Evolutionary conservation across 1,140 invertebrate species (phyloP).

Genomic region (Drosophila equinoxialis): DNA sequence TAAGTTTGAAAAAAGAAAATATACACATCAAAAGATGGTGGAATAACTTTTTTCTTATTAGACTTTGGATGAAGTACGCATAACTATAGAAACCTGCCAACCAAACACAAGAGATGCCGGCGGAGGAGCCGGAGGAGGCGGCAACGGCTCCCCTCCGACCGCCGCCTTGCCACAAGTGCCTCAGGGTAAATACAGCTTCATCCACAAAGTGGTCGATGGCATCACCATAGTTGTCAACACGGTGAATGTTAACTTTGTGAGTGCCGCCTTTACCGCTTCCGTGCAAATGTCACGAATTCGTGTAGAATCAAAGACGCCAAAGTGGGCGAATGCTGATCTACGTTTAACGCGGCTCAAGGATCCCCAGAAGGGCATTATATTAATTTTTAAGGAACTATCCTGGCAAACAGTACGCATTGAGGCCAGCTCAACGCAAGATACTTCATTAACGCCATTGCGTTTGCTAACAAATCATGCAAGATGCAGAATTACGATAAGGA

Average conservation of each 20-base stretch:
- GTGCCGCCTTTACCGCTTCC: constrained; percentile 96
- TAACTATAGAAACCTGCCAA: constrained; percentile 94
- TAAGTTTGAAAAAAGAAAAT: constrained; percentile 82
- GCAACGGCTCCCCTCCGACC: constrained; percentile 36
- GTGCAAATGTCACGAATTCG: constrained; percentile 96
- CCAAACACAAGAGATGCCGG: constrained; percentile 86
- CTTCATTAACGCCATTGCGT: constrained; percentile 93
- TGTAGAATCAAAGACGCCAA: constrained; percentile 96
- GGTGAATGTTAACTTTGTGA: constrained; percentile 96
- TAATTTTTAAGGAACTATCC: constrained; percentile 98
- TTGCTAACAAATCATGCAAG: constrained; percentile 97
- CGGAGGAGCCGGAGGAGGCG: constrained; percentile 42
- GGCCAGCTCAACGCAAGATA: constrained; percentile 92
- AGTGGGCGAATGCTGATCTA: constrained; percentile 93
- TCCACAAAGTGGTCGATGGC: constrained; percentile 98
- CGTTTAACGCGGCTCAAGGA: constrained; percentile 96
- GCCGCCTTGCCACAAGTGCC: constrained; percentile 74
- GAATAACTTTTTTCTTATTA: constrained; percentile 78
- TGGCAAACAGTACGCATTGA: constrained; percentile 98
- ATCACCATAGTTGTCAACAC: constrained; percentile 98
- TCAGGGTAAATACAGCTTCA: constrained; percentile 92
- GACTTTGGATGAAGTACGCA: constrained; percentile 96
- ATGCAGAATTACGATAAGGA: constrained; percentile 98
- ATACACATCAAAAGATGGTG: not conserved
- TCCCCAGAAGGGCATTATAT: constrained; percentile 91